Percentiles rank a stretch among this genome's conserved stretches.
phyloP scores from a whole-genome alignment of 1,140 invertebrate genomes.

The Cecropterus lyciades region DNA sequence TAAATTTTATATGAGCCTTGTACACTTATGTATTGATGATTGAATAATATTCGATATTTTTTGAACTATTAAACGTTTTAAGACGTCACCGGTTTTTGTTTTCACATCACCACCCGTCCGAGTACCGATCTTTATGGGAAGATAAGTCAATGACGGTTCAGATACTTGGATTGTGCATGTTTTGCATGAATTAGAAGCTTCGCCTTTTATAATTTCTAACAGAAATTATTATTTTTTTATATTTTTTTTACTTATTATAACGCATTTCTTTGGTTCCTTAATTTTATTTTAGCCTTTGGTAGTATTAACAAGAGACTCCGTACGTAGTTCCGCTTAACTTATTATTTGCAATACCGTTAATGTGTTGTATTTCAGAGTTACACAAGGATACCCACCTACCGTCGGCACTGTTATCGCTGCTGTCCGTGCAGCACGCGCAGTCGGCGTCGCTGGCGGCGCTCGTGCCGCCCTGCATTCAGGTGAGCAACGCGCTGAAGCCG shows the following conservation, averaged over 20 bases:
- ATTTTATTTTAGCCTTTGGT: constrained; percentile 81
- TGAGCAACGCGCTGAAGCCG: constrained; percentile 49
- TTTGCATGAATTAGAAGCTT: constrained; percentile 82
- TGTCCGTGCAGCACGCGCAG: constrained; percentile 64
- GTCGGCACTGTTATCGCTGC: constrained; percentile 69
- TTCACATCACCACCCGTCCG: constrained; percentile 33
- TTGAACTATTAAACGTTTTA: constrained; percentile 73
- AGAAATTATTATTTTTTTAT: constrained; percentile 73
- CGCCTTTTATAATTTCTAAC: constrained; percentile 82
- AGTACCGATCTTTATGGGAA: constrained; percentile 71
- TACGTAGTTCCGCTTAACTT: constrained; percentile 72
- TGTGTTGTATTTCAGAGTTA: constrained; percentile 76
- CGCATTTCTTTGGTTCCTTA: constrained; percentile 84
- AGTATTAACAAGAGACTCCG: constrained; percentile 75
- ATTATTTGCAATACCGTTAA: constrained; percentile 78
- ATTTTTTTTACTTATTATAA: constrained; percentile 74
- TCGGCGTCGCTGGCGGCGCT: constrained; percentile 51
- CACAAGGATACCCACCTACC: constrained; percentile 66
- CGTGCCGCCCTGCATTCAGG: constrained; percentile 58
- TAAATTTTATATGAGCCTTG: constrained; percentile 70
- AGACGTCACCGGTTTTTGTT: constrained; percentile 57
- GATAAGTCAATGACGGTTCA: constrained; percentile 64
- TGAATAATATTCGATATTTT: constrained; percentile 75
- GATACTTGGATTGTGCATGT: constrained; percentile 75
- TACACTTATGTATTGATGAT: constrained; percentile 64